Conservation (phyloP, 2,113 vertebrate species). For the Sander vitreus region DNA sequence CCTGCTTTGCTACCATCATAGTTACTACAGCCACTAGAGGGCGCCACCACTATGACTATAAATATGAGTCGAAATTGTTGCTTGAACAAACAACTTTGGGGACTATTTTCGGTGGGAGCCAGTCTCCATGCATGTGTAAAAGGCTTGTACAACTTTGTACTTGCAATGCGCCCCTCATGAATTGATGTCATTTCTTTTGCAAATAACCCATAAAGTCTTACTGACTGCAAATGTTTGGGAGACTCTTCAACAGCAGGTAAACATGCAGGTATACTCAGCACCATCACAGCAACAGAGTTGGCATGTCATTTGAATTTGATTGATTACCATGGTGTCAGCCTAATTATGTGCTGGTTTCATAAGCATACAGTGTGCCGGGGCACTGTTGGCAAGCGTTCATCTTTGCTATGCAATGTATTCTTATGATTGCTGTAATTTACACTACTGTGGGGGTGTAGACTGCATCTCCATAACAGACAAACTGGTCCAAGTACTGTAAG, state of each 20-base stretch:
- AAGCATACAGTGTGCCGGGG: no score
- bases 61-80: no score
- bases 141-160: background rate
- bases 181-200: background rate
- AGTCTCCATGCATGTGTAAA: background rate
- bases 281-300: background rate
- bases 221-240: background rate
- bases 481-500: background rate
- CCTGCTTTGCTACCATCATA: no score
- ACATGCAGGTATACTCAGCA: no score
- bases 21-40: no score
- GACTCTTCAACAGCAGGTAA: background rate
- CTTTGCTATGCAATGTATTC: background rate
- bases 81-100: no score
- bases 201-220: background rate
- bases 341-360: no score
- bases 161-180: background rate
- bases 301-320: no score
- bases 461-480: background rate
- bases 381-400: background rate
- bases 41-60: no score
- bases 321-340: no score
- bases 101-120: no score
- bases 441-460: no score
- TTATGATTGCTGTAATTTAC: background rate